Base-by-base conservation (phyloP, 1,140 invertebrate species). In the Ruditapes philippinarum region DNA sequence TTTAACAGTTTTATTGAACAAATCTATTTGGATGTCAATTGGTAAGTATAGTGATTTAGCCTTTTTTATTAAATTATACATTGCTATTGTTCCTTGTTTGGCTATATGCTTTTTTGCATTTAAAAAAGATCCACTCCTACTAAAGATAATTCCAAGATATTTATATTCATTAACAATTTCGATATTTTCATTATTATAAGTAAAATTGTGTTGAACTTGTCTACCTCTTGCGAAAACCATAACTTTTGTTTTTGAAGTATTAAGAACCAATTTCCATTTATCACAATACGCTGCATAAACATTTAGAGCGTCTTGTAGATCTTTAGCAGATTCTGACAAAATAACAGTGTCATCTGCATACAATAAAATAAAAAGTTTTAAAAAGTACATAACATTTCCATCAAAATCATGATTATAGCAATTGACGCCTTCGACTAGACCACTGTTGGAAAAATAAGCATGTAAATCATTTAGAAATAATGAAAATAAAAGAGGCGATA, bases 1-100 rank as follows among this genome's bases (percentile, higher is more conserved):
- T 45, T 68, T 36, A 2, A 89, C 42, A 9, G 79, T 68, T 54
- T 73, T 70, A 38, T 89, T 49, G 82, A 89, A 89, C 1, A 89
- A 22, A 7, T 82, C 42, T 25, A 81, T 25, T 31, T 70, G 65
- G 1, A 81, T 33, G 54, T 89, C 76, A 74, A 82, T 42, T 36
- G 62, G 42, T 38, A 68, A 17, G 17, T 17, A 65, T 33, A 73
- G 33, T 36, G 36, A n/a, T 19, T 45, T 78, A 14, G n/a, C 54
- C 28, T 54, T 45, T 40, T 17, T 31, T 12, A 82, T 28, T 60
- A 89, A 54, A 31, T 2, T 40, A 65, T 70, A 74, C 78, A 82
- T 81, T 62, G 87, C 78, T 31, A 40, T 74, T 19, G 25, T 65
- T 19, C 25, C 60, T 82, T 89, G 42, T n/a, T 57, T 33, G 36